Evolutionary conservation across 2,113 vertebrate species (phyloP).

Genomic region (Sturnus vulgaris): DNA sequence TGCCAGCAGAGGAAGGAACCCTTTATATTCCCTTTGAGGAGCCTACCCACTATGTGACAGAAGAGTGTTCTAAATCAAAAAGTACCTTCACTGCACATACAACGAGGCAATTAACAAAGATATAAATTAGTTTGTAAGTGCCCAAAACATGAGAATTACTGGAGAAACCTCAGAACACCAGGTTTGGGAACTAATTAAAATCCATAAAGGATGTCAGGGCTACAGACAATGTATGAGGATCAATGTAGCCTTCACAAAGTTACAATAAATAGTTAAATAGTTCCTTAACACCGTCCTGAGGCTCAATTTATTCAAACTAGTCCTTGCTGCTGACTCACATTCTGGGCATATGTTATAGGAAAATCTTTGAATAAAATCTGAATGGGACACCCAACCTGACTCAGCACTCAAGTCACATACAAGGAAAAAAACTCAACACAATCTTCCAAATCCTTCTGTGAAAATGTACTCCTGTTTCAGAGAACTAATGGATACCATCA

Average conservation of each 20-base stretch:
- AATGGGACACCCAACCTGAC: neutral
- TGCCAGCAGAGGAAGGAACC: neutral
- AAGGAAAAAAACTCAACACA: neutral
- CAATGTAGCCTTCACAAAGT: neutral
- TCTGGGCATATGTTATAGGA: neutral
- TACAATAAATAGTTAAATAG: neutral
- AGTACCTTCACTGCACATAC: neutral
- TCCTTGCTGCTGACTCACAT: fast-evolving
- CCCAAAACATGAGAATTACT: neutral
- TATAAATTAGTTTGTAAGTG: neutral
- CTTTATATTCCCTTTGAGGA: neutral
- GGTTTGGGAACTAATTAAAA: neutral
- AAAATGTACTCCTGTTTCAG: neutral
- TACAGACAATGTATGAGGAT: neutral
- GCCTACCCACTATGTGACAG: neutral
- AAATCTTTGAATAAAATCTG: neutral
- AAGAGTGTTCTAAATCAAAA: neutral
- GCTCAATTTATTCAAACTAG: neutral
- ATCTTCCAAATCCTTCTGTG: neutral
- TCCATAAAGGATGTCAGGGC: neutral
- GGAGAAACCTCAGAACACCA: neutral
- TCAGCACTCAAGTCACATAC: neutral
- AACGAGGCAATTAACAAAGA: neutral
- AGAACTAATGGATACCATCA: neutral
- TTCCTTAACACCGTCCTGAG: neutral